Conservation (phyloP, 2,797 vertebrate genomes). For the Sebastes flavidus region DNA sequence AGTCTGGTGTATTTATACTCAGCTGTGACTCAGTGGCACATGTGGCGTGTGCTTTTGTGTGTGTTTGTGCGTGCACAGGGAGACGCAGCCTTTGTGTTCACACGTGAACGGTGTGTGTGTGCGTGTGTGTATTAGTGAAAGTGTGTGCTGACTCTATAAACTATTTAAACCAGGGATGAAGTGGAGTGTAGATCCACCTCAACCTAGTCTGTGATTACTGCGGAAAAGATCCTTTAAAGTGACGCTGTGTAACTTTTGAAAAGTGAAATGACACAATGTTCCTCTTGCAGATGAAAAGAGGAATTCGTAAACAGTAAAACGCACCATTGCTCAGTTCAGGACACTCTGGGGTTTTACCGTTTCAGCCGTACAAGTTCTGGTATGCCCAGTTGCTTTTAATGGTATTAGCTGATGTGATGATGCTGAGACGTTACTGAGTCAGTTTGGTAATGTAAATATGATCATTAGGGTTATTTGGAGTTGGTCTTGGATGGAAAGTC, state of each 20-base stretch:
- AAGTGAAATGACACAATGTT: neutral
- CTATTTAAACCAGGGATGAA: constrained; percentile 27
- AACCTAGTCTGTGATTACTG: neutral
- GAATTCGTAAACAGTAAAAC: neutral
- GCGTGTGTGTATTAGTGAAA: constrained; percentile 37
- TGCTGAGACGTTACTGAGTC: neutral
- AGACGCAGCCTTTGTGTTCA: constrained; percentile 40
- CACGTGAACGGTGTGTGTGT: neutral
- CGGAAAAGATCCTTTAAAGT: constrained; percentile 1
- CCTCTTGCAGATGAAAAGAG: neutral
- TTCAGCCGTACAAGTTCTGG: neutral
- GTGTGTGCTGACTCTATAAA: constrained; percentile 43
- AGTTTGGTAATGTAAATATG: neutral
- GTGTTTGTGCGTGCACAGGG: constrained; percentile 29
- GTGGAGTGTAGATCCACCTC: constrained; percentile 3
- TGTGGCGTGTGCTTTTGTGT: constrained; percentile 60
- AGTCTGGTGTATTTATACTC: constrained; percentile 75
- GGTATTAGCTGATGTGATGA: neutral
- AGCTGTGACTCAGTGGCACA: constrained; percentile 67
- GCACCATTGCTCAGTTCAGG: neutral
- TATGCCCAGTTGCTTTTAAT: neutral
- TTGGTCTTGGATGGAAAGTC: neutral
- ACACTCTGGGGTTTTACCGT: neutral
- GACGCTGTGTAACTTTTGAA: neutral
- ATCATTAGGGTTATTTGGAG: neutral